phyloP scores from a whole-genome alignment of 2,113 vertebrate species.

The Setophaga petechia region DNA sequence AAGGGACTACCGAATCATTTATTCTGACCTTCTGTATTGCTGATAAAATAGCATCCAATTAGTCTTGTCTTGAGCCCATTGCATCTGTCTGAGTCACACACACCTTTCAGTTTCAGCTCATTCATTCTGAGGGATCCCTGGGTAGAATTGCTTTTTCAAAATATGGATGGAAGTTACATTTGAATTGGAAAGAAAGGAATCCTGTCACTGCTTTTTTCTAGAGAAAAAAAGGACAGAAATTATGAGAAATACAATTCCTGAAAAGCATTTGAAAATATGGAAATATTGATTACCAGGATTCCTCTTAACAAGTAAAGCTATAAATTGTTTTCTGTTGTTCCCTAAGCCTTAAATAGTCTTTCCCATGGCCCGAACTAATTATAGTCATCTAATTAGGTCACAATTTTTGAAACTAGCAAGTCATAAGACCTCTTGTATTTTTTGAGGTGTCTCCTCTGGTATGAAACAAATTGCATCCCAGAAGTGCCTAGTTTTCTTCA shows the following conservation, averaged over 20 bases:
- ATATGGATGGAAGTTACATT: not conserved
- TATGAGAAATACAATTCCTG: not conserved
- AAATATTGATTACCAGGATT: not conserved
- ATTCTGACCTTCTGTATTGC: not conserved
- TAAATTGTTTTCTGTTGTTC: not conserved
- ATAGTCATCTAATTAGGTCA: not conserved
- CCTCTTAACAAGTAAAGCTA: not conserved
- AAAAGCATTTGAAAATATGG: not conserved
- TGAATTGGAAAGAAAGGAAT: not conserved
- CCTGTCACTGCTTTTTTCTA: not conserved
- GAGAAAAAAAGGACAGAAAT: not conserved
- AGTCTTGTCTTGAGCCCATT: not conserved
- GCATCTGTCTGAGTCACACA: not conserved
- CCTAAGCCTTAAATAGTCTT: not conserved
- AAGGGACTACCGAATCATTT: constrained; percentile 18
- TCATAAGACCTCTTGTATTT: not conserved
- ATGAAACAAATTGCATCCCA: not conserved
- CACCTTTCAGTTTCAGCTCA: not conserved
- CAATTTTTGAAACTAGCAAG: constrained; percentile 54
- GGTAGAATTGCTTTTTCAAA: not conserved
- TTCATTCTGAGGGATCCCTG: not conserved
- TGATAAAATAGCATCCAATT: constrained; percentile 22
- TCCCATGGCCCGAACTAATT: not conserved
- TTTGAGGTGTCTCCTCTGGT: not conserved
- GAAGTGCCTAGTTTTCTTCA: not conserved